Evolutionary conservation across 2,888 invertebrate genomes (phyloP), one percentile per base, ranked within the genome.

Genomic region (Himalopsyche kuldschensis): DNA sequence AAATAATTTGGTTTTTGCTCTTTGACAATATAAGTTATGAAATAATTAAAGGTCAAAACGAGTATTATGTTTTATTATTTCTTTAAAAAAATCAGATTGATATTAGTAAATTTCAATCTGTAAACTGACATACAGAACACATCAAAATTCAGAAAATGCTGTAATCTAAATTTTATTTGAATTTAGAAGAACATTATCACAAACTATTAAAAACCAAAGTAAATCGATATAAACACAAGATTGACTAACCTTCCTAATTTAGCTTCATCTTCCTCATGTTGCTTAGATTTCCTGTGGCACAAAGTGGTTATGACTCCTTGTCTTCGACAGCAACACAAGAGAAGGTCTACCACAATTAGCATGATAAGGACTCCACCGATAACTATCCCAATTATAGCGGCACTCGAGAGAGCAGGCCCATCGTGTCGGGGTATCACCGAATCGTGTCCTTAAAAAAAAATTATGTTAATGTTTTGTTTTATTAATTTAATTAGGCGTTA

Each of bases 321-420:
- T 81, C 93, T 90, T 88, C 93, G 93, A 86, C 93, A 90, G 92
- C 94, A 91, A 89, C 95, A 95, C 89, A 98, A 97, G 55, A 96
- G 93, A 10, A 97, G 92, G 89, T 99, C 98, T 87, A 98, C 94
- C 86, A 98, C 92, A 87, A 98, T 91, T 85, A 98, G 92, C 86
- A 97, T 93, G 86, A 96, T 91, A 79, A 96, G 92, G 76, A 98
- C 94, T 77, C 96, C 95, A 69, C 95, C 95, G 84, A 98, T 92
- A 46, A 97, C 96, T 87, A 98, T 94, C 86, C 96, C 96, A 87
- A 98, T 95, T 87, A 98, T 96, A 83, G 96, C 94, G 17, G 94
- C 94, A 87, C 95, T 95, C 87, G 94, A 94, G 85, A 95, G 91
- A 79, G 93, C 89, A 84, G 94, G 92, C 41, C 89, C 89, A 75